Evolutionary conservation across 2,797 vertebrate genomes (phyloP).

Genomic region (Peromyscus aztecus): DNA sequence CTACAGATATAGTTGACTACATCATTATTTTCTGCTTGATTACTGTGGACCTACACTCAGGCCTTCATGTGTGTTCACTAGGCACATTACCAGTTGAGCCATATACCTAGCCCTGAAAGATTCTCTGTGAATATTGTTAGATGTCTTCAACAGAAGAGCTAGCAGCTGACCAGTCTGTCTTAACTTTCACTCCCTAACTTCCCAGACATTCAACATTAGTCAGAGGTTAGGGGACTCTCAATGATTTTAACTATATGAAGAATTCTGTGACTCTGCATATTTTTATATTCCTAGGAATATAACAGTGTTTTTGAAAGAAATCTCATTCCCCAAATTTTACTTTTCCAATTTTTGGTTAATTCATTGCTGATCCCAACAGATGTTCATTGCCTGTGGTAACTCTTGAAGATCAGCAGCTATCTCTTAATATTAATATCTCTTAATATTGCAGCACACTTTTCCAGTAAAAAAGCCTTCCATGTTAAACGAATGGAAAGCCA

Average conservation of each 20-base stretch:
- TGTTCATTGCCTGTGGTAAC: background rate
- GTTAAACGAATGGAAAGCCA: background rate
- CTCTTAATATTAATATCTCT: background rate
- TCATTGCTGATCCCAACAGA: background rate
- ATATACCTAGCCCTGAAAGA: background rate
- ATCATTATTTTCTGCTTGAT: background rate
- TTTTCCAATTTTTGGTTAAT: slow-evolving; percentile 8
- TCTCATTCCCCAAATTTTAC: background rate
- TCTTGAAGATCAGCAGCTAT: background rate
- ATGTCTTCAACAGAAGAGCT: background rate
- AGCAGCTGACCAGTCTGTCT: background rate
- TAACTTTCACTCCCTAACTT: background rate
- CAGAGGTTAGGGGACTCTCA: background rate
- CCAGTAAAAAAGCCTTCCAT: background rate
- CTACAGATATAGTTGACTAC: background rate
- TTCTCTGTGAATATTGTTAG: background rate
- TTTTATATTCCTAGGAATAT: background rate
- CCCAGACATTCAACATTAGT: background rate
- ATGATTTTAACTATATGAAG: background rate
- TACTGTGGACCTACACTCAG: background rate
- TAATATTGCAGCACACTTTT: background rate
- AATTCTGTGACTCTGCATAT: background rate
- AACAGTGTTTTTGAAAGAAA: background rate
- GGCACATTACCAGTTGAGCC: background rate
- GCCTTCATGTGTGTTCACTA: background rate